phyloP scores from a whole-genome alignment of 2,113 vertebrate species.

The Antechinus flavipes region DNA sequence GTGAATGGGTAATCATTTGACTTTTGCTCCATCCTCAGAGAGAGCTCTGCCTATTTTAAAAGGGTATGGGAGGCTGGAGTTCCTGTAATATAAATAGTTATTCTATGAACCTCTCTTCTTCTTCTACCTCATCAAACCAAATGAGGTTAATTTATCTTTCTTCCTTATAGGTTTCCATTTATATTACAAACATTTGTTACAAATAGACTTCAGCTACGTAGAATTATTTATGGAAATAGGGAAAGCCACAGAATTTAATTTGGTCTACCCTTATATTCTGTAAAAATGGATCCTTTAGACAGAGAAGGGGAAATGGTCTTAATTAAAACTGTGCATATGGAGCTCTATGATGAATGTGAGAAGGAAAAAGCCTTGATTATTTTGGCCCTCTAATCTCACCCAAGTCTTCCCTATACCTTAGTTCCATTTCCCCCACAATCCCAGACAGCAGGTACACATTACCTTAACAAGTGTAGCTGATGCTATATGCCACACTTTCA shows the following conservation, averaged over 20 bases:
- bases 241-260: background rate
- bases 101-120: background rate
- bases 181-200: background rate
- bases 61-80: background rate
- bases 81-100: background rate
- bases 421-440: background rate
- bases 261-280: background rate
- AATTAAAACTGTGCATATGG: background rate
- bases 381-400: too few relatives aligned
- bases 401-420: too few relatives aligned
- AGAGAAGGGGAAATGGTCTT: background rate
- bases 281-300: background rate
- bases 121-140: background rate
- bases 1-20: background rate
- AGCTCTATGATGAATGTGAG: background rate
- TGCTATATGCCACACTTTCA: slow-evolving; percentile 90
- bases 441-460: background rate
- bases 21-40: background rate
- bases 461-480: slow-evolving; percentile 87
- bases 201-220: background rate
- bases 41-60: background rate
- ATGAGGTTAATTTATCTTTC: background rate
- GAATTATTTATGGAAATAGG: background rate
- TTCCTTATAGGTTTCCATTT: background rate
- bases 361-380: background rate